Conservation (phyloP, 1,140 invertebrate genomes). For the Melitaea cinxia region DNA sequence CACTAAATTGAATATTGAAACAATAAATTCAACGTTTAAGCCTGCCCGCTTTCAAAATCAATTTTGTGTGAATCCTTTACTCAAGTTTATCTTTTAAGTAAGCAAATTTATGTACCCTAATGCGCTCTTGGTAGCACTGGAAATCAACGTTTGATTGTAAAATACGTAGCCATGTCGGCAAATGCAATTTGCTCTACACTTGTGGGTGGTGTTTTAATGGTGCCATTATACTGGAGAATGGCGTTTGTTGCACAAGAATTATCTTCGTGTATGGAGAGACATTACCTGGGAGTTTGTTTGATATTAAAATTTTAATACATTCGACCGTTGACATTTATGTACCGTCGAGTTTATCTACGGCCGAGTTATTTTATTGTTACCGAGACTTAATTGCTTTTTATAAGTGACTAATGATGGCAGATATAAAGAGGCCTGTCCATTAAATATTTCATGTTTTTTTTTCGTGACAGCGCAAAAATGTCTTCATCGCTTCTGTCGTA, state of each 20-base stretch:
- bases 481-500: background rate
- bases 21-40: conserved; percentile 64
- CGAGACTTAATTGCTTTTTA: background rate
- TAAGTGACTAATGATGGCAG: background rate
- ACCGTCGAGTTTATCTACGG: conserved; percentile 3
- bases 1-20: conserved; percentile 25
- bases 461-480: background rate
- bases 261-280: conserved; percentile 55
- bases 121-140: conserved; percentile 66
- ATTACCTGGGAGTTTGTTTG: conserved; percentile 52
- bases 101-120: conserved; percentile 76
- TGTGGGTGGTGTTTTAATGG: conserved; percentile 78
- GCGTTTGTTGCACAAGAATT: conserved; percentile 73
- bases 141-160: conserved; percentile 80
- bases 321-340: conserved; percentile 36
- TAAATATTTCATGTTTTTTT: background rate
- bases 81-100: conserved; percentile 70
- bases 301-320: conserved; percentile 41
- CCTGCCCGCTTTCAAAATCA: conserved; percentile 58
- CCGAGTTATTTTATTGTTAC: conserved; percentile 5
- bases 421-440: background rate
- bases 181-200: conserved; percentile 75
- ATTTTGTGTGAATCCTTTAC: conserved; percentile 64
- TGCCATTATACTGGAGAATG: conserved; percentile 68
- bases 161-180: conserved; percentile 69